Percentiles rank a stretch among this genome's conserved stretches.
These are phyloP conservation scores for Acrobasis consociella DNA, from an alignment of 2,888 invertebrate species.

Conservation along the genomic window DNA sequence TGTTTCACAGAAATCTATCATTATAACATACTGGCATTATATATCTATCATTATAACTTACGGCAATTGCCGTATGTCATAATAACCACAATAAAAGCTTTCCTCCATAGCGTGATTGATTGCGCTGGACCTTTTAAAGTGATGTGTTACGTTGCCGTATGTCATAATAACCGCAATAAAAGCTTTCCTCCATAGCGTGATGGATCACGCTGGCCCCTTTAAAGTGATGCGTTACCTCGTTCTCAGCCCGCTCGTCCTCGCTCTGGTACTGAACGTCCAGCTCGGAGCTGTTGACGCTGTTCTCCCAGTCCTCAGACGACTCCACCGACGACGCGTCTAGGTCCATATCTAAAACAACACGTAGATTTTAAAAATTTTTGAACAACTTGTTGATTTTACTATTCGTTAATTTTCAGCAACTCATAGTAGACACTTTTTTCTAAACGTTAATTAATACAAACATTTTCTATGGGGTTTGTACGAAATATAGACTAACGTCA, in stretches of 20 bases:
- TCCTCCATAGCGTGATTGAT: not conserved
- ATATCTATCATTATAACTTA: too few species aligned
- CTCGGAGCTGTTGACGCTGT: conserved; percentile 84
- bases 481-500: too few species aligned
- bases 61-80: not conserved
- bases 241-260: conserved; percentile 77
- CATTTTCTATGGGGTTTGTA: too few species aligned
- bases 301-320: conserved; percentile 83
- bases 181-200: not conserved
- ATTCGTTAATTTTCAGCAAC: too few species aligned
- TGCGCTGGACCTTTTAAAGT: not conserved
- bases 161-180: not conserved
- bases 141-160: conserved; percentile 42
- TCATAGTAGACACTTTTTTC: too few species aligned
- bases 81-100: not conserved
- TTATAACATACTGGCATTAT: too few species aligned
- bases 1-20: too few species aligned
- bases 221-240: conserved; percentile 63
- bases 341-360: conserved; percentile 51
- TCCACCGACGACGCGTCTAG: conserved; percentile 70
- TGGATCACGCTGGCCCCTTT: not conserved
- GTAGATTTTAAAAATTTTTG: too few species aligned
- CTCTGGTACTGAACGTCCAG: conserved; percentile 84
- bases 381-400: too few species aligned
- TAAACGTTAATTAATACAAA: too few species aligned